Conservation (phyloP, 2,888 invertebrate genomes). For the Acleris emargana region DNA sequence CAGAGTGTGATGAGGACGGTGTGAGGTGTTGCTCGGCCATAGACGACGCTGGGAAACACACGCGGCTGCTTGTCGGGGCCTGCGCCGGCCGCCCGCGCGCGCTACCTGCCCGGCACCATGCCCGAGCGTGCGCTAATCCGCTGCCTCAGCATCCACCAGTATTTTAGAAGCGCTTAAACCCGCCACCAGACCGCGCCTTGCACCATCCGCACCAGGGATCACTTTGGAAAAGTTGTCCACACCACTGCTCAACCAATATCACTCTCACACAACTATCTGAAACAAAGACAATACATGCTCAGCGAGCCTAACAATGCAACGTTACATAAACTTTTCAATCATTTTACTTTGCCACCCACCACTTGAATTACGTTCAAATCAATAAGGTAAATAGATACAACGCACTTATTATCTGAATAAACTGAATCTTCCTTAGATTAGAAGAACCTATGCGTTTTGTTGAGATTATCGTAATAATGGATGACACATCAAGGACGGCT, state of each 20-base stretch:
- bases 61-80: conserved; percentile 82
- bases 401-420: conserved; percentile 29
- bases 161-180: conserved; percentile 53
- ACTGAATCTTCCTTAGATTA: conserved; percentile 43
- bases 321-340: conserved; percentile 81
- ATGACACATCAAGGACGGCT: conserved; percentile 81
- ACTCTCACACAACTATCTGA: conserved; percentile 67
- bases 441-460: conserved; percentile 61
- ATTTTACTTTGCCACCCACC: conserved; percentile 63
- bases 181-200: conserved; percentile 50
- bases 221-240: conserved; percentile 11
- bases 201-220: conserved; percentile 42
- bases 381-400: conserved; percentile 13
- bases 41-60: conserved; percentile 92
- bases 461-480: conserved; percentile 67
- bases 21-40: conserved; percentile 95
- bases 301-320: conserved; percentile 72
- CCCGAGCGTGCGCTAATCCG: conserved; percentile 75
- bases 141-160: conserved; percentile 71
- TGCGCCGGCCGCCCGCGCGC: conserved; percentile 83
- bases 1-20: conserved; percentile 88
- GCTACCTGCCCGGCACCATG: conserved; percentile 84
- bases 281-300: conserved; percentile 73
- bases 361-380: conserved; percentile 38
- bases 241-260: conserved; percentile 39